Conservation (phyloP, 2,113 vertebrate species). For the Takifugu flavidus region DNA sequence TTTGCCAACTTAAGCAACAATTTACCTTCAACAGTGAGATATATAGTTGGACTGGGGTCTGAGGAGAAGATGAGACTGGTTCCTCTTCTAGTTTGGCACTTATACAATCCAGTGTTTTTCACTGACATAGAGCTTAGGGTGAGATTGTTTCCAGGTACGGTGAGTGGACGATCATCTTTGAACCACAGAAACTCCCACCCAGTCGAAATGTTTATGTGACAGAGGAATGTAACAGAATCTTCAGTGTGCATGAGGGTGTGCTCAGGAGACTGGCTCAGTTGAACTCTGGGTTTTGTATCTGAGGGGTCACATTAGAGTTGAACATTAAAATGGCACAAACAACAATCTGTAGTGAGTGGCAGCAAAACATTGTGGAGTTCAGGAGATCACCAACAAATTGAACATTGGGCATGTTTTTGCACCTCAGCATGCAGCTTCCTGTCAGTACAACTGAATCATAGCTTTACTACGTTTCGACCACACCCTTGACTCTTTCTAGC, state of each 20-base stretch:
- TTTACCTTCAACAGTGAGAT: conserved; percentile 6
- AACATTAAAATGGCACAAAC: not conserved
- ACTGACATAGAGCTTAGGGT: conserved; percentile 6
- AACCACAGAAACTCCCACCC: conserved; percentile 59
- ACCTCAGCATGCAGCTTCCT: no score
- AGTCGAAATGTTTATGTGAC: conserved; percentile 47
- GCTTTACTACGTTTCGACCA: no score
- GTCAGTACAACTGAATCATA: no score
- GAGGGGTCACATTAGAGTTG: conserved; percentile 2
- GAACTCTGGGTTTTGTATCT: conserved; percentile 33
- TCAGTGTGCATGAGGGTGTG: conserved; percentile 31
- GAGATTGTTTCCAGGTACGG: rapidly evolving
- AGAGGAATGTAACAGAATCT: conserved; percentile 43
- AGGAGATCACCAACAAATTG: not conserved
- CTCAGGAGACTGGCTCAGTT: conserved; percentile 28
- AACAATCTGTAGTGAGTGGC: no score
- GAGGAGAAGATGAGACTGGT: not conserved
- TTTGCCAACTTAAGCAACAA: not conserved
- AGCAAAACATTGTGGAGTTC: not conserved
- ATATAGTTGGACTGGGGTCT: not conserved
- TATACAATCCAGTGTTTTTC: conserved; percentile 36
- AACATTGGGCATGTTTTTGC: no score
- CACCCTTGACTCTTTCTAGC: no score
- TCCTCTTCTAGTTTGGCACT: conserved; percentile 29
- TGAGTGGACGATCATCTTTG: rapidly evolving